Evolutionary conservation across 1,140 invertebrate species (phyloP).

Genomic region (Mya arenaria): DNA sequence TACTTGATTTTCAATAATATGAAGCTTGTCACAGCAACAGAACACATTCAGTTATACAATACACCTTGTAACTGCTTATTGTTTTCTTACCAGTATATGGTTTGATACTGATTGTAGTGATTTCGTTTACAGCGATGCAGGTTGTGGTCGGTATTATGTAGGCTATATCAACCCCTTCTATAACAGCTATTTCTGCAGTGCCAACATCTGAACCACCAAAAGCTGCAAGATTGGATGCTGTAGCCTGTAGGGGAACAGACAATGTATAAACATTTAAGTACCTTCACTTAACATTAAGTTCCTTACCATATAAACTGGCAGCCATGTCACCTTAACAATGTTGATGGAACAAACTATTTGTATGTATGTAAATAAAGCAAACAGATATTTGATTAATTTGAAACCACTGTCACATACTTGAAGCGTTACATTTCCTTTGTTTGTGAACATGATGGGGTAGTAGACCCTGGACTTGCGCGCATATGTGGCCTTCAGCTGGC

Average conservation of each 20-base stretch:
- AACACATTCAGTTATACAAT: too few species aligned
- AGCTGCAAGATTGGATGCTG: background rate
- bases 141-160: background rate
- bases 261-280: background rate
- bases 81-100: conserved; percentile 13
- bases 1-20: background rate
- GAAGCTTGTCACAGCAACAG: background rate
- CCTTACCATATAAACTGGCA: background rate
- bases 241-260: background rate
- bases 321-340: background rate
- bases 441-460: background rate
- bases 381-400: background rate
- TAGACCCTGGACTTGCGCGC: background rate
- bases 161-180: conserved; percentile 1
- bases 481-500: conserved; percentile 14
- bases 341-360: background rate
- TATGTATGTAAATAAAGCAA: background rate
- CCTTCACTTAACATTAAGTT: background rate
- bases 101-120: background rate
- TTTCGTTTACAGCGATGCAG: background rate
- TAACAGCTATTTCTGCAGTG: background rate
- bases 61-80: too few species aligned
- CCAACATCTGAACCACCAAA: background rate
- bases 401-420: background rate
- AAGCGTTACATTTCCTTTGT: conserved; percentile 1